Percentiles rank a stretch among this genome's conserved stretches.
Evolutionary conservation across 1,140 invertebrate genomes (phyloP).

Genomic region (Plodia interpunctella): DNA sequence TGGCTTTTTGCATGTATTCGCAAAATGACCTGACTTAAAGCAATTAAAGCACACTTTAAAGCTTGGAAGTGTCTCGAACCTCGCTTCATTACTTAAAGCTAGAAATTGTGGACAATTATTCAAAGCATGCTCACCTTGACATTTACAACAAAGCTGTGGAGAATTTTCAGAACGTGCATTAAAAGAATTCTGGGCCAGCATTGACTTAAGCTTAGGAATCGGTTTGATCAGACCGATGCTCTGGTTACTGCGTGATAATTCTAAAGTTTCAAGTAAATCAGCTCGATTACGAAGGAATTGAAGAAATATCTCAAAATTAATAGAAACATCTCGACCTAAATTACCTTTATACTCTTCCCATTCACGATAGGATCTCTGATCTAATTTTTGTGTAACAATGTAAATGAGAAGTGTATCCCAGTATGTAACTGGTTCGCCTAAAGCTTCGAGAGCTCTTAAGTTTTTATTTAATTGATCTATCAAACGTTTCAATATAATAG

Average conservation of each 20-base stretch:
- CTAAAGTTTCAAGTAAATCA: slow-evolving; percentile 25
- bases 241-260: slow-evolving; percentile 15
- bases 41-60: slow-evolving; percentile 35
- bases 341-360: slow-evolving; percentile 20
- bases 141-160: slow-evolving; percentile 18
- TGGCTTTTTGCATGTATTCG: slow-evolving; percentile 27
- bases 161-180: neutral
- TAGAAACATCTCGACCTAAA: slow-evolving; percentile 13
- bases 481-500: slow-evolving; percentile 21
- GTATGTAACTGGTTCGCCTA: slow-evolving; percentile 22
- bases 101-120: slow-evolving; percentile 28
- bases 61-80: slow-evolving; percentile 23
- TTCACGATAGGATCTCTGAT: slow-evolving; percentile 23
- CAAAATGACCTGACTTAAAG: slow-evolving; percentile 27
- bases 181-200: neutral
- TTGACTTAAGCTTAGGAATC: slow-evolving; percentile 7
- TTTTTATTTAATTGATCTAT: slow-evolving; percentile 30
- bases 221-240: neutral
- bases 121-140: slow-evolving; percentile 26
- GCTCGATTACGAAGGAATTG: slow-evolving; percentile 23
- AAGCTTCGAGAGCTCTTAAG: slow-evolving; percentile 21
- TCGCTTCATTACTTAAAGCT: slow-evolving; percentile 21
- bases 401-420: slow-evolving; percentile 30
- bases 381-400: slow-evolving; percentile 29
- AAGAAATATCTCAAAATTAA: slow-evolving; percentile 20